phyloP scores from a whole-genome alignment of 2,113 vertebrate species.

The Plecturocebus donacophilus region DNA sequence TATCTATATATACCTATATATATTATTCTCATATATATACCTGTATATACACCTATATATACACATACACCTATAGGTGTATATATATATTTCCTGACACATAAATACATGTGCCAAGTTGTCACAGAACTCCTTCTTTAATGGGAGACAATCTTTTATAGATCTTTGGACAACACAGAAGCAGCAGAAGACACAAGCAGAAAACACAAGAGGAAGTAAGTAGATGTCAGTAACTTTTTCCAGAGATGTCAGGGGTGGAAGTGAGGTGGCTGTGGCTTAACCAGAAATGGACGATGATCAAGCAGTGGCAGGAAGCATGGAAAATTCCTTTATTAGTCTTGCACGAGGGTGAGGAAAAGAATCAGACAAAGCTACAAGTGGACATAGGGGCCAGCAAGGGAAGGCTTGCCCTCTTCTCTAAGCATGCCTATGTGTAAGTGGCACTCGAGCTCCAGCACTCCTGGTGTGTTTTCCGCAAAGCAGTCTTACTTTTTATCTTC shows the following conservation, averaged over 20 bases:
- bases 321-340: background rate
- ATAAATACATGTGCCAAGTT: background rate
- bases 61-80: too few species aligned
- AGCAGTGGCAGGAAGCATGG: background rate
- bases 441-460: too few species aligned
- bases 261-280: background rate
- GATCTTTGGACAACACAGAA: slow-evolving; percentile 3
- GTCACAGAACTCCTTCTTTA: background rate
- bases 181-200: background rate
- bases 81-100: background rate
- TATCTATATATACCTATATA: too few species aligned
- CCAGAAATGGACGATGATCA: background rate
- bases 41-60: too few species aligned
- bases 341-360: background rate
- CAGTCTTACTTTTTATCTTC: background rate
- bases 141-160: background rate
- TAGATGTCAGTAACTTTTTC: background rate
- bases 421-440: background rate
- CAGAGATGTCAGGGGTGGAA: background rate
- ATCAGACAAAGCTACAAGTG: background rate
- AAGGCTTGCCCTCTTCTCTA: background rate
- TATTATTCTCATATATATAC: too few species aligned
- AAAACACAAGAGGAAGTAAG: background rate
- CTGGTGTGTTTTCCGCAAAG: background rate
- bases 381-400: background rate